phyloP scores from a whole-genome alignment of 1,140 invertebrate genomes.

The Drosophila setifemur region DNA sequence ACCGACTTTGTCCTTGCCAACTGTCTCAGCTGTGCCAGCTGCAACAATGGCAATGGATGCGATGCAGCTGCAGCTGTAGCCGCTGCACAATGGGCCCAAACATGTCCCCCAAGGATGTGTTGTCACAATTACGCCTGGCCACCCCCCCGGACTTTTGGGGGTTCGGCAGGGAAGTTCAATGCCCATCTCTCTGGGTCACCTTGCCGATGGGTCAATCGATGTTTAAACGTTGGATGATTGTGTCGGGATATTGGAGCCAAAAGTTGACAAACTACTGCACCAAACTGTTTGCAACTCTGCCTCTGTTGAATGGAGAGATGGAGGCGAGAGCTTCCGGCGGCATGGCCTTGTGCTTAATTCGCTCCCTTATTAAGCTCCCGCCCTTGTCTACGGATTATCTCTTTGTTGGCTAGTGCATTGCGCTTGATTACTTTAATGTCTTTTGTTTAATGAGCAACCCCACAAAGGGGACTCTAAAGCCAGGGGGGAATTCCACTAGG shows the following conservation, averaged over 20 bases:
- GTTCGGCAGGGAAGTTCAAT: constrained; percentile 2
- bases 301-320: no score
- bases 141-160: neutral
- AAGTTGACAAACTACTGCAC: constrained; percentile 36
- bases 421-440: constrained; percentile 54
- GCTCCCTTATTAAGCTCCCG: neutral
- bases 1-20: constrained; percentile 39
- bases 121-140: constrained; percentile 22
- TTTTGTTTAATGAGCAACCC: constrained; percentile 41
- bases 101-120: constrained; percentile 48
- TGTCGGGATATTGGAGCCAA: constrained; percentile 6
- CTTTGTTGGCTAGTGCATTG: constrained; percentile 17
- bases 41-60: constrained; percentile 43
- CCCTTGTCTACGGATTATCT: constrained; percentile 33
- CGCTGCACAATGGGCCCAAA: constrained; percentile 44
- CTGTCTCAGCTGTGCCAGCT: constrained; percentile 56
- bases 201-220: constrained; percentile 54
- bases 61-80: constrained; percentile 28
- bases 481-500: no score
- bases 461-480: neutral
- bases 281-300: constrained; percentile 16
- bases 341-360: neutral
- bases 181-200: constrained; percentile 31
- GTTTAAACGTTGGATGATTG: constrained; percentile 43
- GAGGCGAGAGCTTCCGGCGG: neutral